A percentile compares a stretch with the other conserved stretches of the same genome.
Conservation (phyloP, 2,113 vertebrate species). For the Saguinus midas region DNA sequence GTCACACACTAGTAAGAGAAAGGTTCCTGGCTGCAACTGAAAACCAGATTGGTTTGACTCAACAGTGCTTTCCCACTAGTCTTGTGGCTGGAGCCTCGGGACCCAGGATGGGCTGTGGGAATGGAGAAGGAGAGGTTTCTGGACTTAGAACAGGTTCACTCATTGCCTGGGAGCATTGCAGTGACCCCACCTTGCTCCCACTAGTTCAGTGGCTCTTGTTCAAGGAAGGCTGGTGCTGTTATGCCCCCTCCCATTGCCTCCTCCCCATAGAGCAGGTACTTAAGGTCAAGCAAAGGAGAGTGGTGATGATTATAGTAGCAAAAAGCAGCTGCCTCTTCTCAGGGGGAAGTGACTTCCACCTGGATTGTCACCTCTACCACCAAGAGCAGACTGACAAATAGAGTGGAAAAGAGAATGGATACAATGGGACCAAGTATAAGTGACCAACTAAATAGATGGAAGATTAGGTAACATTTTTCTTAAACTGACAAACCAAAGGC, state of each 20-base stretch:
- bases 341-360: neutral
- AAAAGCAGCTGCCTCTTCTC: neutral
- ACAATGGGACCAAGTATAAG: too few relatives aligned
- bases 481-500: neutral
- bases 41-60: neutral
- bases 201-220: neutral
- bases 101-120: neutral
- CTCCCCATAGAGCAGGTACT: neutral
- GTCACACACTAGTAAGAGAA: neutral
- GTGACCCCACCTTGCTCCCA: too few relatives aligned
- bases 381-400: neutral
- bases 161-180: neutral
- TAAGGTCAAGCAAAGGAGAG: neutral
- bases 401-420: neutral
- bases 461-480: neutral
- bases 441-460: neutral
- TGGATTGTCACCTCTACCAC: neutral
- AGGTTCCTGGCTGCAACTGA: neutral
- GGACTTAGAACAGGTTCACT: neutral
- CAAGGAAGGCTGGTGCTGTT: neutral
- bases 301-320: neutral
- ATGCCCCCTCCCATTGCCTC: too few relatives aligned
- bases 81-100: neutral
- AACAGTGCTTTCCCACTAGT: neutral
- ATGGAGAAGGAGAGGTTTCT: neutral